Evolutionary conservation across 2,113 vertebrate species (phyloP).

Genomic region (Paedocypris sp.): DNA sequence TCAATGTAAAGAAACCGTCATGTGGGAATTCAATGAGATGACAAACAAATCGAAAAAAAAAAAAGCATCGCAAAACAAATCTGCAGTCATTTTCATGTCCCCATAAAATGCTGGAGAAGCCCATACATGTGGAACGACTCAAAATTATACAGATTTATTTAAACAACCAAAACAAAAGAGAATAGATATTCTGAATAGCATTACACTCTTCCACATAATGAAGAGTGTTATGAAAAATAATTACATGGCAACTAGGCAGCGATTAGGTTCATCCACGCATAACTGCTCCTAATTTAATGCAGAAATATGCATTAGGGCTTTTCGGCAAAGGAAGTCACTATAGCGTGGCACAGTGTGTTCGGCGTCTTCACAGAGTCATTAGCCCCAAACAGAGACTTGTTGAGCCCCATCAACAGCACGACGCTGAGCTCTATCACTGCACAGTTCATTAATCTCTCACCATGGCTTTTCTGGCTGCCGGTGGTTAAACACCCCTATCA

Average conservation of each 20-base stretch:
- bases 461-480: conserved; percentile 32
- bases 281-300: background rate
- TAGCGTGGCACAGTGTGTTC: background rate
- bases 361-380: conserved; percentile 27
- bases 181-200: background rate
- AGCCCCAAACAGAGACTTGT: conserved; percentile 35
- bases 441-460: conserved; percentile 42
- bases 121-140: background rate
- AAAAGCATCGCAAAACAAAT: background rate
- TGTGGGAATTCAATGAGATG: too few species aligned
- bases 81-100: background rate
- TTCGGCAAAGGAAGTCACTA: background rate
- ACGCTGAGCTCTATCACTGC: conserved; percentile 34
- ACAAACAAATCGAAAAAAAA: too few species aligned
- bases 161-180: conserved; percentile 1
- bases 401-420: conserved; percentile 35
- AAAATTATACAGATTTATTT: background rate
- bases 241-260: background rate
- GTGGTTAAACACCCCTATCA: conserved; percentile 37
- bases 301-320: background rate
- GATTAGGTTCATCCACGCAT: conserved; percentile 11
- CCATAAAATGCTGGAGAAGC: background rate
- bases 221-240: conserved; percentile 1
- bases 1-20: too few species aligned
- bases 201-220: background rate